Evolutionary conservation across 2,113 vertebrate species (phyloP).

Genomic region (Istiophorus platypterus): DNA sequence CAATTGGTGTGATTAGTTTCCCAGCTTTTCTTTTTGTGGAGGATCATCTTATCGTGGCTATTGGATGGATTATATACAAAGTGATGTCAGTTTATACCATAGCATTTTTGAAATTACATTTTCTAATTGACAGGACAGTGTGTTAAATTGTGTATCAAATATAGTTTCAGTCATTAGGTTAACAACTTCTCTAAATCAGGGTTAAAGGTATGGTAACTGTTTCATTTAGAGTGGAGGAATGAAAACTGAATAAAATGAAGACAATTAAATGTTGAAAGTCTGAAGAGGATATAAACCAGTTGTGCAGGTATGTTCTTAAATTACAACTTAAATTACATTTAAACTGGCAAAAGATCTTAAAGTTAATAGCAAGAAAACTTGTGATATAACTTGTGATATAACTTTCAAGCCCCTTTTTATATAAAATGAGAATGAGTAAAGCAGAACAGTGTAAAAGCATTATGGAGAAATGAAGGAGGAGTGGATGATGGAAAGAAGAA

Average conservation of each 20-base stretch:
- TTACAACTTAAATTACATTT: slow-evolving; percentile 23
- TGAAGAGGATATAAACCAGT: not conserved
- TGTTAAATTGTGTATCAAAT: too few relatives aligned
- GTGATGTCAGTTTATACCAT: too few relatives aligned
- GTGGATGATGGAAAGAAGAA: slow-evolving; percentile 60
- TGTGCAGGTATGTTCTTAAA: not conserved
- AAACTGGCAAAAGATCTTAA: slow-evolving; percentile 60
- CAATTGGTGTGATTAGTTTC: not conserved
- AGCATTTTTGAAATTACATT: too few relatives aligned
- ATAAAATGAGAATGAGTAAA: slow-evolving; percentile 60
- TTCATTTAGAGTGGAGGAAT: too few relatives aligned
- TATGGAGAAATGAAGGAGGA: slow-evolving; percentile 63
- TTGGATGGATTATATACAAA: too few relatives aligned
- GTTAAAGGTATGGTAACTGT: too few relatives aligned
- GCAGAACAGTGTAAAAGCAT: slow-evolving; percentile 57
- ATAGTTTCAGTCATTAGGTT: too few relatives aligned
- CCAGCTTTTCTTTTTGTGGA: not conserved
- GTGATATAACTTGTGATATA: slow-evolving; percentile 66
- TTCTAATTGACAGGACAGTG: too few relatives aligned
- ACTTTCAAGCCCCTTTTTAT: slow-evolving; percentile 66
- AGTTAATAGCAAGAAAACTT: slow-evolving; percentile 65
- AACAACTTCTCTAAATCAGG: too few relatives aligned
- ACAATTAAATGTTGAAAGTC: too few relatives aligned
- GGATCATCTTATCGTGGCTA: too few relatives aligned
- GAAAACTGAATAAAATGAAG: too few relatives aligned